Evolutionary conservation across 2,797 vertebrate species (phyloP), one percentile per base, ranked within the genome.

Genomic region (Acanthiza pusilla): DNA sequence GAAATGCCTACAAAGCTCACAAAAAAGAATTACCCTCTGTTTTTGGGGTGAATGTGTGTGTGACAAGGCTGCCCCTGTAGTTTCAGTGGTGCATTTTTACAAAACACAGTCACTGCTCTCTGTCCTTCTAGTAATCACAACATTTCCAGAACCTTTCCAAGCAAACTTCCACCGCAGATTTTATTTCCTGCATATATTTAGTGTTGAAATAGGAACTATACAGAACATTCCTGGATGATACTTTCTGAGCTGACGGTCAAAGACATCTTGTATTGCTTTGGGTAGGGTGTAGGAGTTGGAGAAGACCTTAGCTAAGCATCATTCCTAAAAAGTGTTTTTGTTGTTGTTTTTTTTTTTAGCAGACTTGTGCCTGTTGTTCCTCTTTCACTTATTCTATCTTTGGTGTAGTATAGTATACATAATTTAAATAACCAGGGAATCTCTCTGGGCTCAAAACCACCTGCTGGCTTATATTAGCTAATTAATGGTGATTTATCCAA

Each of bases 401-500:
- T 98, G 97, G 97, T 95, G 95, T 95, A 97, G 97, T 98, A 96
- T 97, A 98, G 98, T 98, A 99, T 99, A 98, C 98, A 99, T 99
- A 98, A 99, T 99, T 99, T 98, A 99, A 98, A 98, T 98, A 98
- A 98, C 98, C 95, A 97, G 98, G 98, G 98, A 98, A 98, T 98
- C 98, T 99, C 98, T 99, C 98, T 98, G 98, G 98, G 98, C 98
- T 98, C 97, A 94, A 96, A 99, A 99, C 98, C 98, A 99, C 99
- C 98, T 99, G 99, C 98, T 99, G 98, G 98, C 98, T 99, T 99
- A 98, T 99, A 99, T 99, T 99, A 99, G 98, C 98, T 99, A 99
- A 99, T 99, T 99, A 99, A 99, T 99, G 98, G 98, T 99, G 99
- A 99, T 99, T 99, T 99, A 99, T 99, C 98, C 98, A 98, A 98